Conservation (phyloP, 2,113 vertebrate genomes). For the Spermophilus dauricus region DNA sequence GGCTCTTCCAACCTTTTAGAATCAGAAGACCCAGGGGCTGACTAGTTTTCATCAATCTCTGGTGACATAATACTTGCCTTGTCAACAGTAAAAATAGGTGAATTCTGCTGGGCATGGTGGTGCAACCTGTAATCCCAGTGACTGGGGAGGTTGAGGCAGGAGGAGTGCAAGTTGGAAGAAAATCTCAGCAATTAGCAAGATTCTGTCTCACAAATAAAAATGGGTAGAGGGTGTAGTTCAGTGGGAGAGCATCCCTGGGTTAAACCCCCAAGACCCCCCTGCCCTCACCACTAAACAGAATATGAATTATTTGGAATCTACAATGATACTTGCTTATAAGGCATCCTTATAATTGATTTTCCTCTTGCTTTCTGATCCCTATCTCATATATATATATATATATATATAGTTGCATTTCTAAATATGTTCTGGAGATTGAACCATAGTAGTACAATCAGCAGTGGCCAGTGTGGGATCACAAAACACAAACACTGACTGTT, state of each 20-base stretch:
- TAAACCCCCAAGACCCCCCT: no score
- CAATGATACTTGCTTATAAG: slow-evolving; percentile 6
- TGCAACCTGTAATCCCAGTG: neutral
- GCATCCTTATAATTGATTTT: neutral
- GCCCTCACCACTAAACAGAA: neutral
- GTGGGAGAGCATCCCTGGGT: no score
- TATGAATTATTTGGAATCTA: slow-evolving; percentile 21
- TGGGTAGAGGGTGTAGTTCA: no score
- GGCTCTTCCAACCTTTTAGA: neutral
- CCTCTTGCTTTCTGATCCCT: neutral
- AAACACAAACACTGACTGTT: neutral
- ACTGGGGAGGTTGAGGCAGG: neutral
- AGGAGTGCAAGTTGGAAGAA: neutral
- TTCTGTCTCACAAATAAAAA: no score
- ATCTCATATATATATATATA: neutral
- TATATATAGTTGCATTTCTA: neutral
- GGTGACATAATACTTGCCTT: neutral
- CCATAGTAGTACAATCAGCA: neutral
- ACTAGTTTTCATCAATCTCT: neutral
- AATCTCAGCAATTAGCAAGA: neutral
- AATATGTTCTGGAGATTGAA: neutral
- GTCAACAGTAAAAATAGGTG: neutral
- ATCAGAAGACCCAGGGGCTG: neutral
- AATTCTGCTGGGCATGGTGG: neutral
- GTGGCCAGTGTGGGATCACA: neutral